phyloP scores from a whole-genome alignment of 1,140 invertebrate species.

The Lamellibrachia luymesi region DNA sequence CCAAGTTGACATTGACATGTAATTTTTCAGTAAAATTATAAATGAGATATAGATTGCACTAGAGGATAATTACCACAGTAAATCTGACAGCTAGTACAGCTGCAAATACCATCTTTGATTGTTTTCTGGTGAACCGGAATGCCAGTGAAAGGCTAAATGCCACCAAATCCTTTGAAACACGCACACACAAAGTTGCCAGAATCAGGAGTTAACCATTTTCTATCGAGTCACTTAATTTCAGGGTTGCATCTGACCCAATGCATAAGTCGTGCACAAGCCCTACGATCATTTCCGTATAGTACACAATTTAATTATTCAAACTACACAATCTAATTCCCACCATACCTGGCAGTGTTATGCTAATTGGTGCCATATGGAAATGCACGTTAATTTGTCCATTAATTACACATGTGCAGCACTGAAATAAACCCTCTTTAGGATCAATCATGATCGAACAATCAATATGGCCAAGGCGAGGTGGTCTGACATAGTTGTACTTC shows the following conservation, averaged over 20 bases:
- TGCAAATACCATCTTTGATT: too few species aligned
- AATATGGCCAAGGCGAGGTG: not conserved
- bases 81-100: too few species aligned
- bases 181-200: too few species aligned
- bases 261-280: not conserved
- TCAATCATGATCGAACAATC: not conserved
- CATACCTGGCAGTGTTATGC: not conserved
- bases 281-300: not conserved
- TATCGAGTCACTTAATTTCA: not conserved
- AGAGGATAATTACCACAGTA: too few species aligned
- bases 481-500: not conserved
- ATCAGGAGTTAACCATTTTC: not conserved
- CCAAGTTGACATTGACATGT: too few species aligned
- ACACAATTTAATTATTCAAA: not conserved
- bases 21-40: too few species aligned
- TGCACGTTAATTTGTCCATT: constrained; percentile 1
- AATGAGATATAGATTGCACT: too few species aligned
- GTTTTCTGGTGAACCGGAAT: too few species aligned
- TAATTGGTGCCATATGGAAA: not conserved
- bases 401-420: not conserved
- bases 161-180: too few species aligned
- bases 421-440: constrained; percentile 5
- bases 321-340: not conserved
- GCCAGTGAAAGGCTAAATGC: too few species aligned
- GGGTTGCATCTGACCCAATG: not conserved